phyloP scores from a whole-genome alignment of 2,797 vertebrate genomes.

The Melanotaenia boesemani region DNA sequence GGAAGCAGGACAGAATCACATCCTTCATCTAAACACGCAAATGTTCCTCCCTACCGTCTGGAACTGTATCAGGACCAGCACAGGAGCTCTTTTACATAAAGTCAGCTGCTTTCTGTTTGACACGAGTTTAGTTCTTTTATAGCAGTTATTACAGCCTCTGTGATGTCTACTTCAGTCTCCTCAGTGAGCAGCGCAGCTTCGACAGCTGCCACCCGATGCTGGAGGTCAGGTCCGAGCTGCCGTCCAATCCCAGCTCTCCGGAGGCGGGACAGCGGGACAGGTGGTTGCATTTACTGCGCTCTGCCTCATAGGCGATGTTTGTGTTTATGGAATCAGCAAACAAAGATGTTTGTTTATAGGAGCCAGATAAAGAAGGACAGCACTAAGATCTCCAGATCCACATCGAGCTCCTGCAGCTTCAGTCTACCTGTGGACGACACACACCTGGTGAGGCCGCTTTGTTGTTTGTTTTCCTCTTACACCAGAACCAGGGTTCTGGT shows the following conservation, averaged over 20 bases:
- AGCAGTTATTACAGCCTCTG: no score
- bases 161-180: conserved; percentile 71
- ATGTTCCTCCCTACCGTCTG: no score
- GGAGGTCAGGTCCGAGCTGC: conserved; percentile 90
- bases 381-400: conserved; percentile 88
- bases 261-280: conserved; percentile 92
- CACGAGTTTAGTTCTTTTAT: no score
- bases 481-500: no score
- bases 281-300: conserved; percentile 69
- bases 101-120: no score
- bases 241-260: conserved; percentile 93
- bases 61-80: no score
- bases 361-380: conserved; percentile 88
- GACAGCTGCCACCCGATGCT: conserved; percentile 87
- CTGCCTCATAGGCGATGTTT: not conserved
- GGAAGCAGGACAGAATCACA: no score
- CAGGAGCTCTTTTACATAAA: no score
- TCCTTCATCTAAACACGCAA: no score
- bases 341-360: conserved; percentile 65
- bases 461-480: no score
- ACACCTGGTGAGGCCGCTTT: conserved; percentile 45
- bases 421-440: conserved; percentile 52
- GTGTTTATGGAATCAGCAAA: not conserved
- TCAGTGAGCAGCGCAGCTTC: conserved; percentile 86
- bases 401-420: conserved; percentile 94